Conservation (phyloP, 2,888 invertebrate genomes). For the Nineta flava region DNA sequence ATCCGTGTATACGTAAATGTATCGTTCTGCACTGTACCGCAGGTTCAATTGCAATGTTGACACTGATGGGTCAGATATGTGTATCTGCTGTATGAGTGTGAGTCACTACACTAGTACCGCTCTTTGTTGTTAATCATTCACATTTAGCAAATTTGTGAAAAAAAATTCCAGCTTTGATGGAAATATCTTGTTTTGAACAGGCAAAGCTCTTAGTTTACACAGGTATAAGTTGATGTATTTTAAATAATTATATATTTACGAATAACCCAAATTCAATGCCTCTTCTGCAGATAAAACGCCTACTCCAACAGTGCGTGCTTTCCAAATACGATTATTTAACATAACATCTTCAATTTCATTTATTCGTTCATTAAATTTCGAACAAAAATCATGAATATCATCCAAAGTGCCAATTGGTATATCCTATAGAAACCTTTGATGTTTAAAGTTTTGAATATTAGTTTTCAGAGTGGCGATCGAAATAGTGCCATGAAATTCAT, state of each 20-base stretch:
- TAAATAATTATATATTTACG: slow-evolving; percentile 19
- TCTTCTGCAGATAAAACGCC: slow-evolving; percentile 57
- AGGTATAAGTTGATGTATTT: too few relatives aligned
- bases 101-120: too few relatives aligned
- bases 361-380: slow-evolving; percentile 51
- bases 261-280: slow-evolving; percentile 58
- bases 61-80: too few relatives aligned
- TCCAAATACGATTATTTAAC: slow-evolving; percentile 60
- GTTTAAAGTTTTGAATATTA: too few relatives aligned
- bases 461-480: neutral
- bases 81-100: too few relatives aligned
- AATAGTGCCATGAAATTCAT: neutral
- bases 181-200: too few relatives aligned
- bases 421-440: slow-evolving; percentile 30
- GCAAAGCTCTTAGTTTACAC: too few relatives aligned
- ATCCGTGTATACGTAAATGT: too few relatives aligned
- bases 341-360: slow-evolving; percentile 74
- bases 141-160: neutral
- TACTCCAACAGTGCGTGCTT: slow-evolving; percentile 53
- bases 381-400: slow-evolving; percentile 56
- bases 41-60: too few relatives aligned
- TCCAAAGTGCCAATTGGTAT: slow-evolving; percentile 61
- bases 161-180: too few relatives aligned
- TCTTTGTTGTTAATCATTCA: too few relatives aligned
- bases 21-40: too few relatives aligned